Percentiles rank a stretch among this genome's conserved stretches.
phyloP scores from a whole-genome alignment of 2,797 vertebrate genomes.

The Odontamblyopus rebecca region DNA sequence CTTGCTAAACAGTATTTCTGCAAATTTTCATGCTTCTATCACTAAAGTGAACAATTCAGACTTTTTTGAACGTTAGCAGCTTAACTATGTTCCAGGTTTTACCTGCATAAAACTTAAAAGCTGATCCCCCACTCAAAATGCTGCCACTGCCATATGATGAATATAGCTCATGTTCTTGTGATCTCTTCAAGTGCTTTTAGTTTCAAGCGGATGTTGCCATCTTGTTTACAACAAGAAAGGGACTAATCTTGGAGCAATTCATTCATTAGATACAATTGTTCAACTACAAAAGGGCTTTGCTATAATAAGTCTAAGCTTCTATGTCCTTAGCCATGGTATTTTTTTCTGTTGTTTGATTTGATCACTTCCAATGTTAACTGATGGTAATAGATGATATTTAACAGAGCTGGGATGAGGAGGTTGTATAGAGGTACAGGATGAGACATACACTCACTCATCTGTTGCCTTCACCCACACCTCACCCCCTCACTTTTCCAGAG shows the following conservation, averaged over 20 bases:
- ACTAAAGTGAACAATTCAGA: too few relatives aligned
- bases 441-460: constrained; percentile 11
- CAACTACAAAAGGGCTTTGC: constrained; percentile 26
- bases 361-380: too few relatives aligned
- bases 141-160: too few relatives aligned
- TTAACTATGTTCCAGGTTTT: too few relatives aligned
- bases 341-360: neutral
- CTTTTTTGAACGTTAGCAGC: too few relatives aligned
- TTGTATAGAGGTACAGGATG: neutral
- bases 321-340: constrained; percentile 5
- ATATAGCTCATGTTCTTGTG: neutral
- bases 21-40: too few relatives aligned
- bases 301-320: constrained; percentile 2
- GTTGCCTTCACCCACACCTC: constrained; percentile 31
- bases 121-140: too few relatives aligned
- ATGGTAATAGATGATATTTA: constrained; percentile 1
- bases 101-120: too few relatives aligned
- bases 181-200: neutral
- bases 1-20: too few relatives aligned
- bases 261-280: constrained; percentile 39
- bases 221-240: neutral
- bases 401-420: constrained; percentile 4
- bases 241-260: neutral
- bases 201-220: neutral
- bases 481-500: neutral